These are phyloP conservation scores for Stigmatopora nigra DNA, from an alignment of 2,113 vertebrate genomes.

Conservation along the genomic window DNA sequence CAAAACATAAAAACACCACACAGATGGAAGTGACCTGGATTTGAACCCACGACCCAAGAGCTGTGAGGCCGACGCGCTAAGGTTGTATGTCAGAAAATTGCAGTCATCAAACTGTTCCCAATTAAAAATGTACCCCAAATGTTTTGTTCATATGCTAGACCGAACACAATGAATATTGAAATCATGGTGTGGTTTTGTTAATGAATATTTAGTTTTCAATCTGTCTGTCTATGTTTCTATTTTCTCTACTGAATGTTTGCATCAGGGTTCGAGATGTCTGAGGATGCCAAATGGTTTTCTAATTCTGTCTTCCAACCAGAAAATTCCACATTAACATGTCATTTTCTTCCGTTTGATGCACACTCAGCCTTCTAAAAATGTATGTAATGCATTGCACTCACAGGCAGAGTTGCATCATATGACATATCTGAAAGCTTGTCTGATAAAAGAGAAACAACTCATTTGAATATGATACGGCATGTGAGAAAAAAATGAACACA, in stretches of 20 bases:
- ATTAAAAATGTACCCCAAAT: neutral
- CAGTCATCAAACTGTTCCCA: neutral
- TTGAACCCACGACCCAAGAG: too few species aligned
- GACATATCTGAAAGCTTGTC: constrained; percentile 3
- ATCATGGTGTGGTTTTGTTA: too few species aligned
- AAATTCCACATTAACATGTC: constrained; percentile 6
- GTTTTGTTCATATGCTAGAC: neutral
- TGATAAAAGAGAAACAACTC: constrained; percentile 10
- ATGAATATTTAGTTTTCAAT: neutral
- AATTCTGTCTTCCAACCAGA: neutral
- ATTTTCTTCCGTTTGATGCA: constrained; percentile 13
- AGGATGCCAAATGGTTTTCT: too few species aligned
- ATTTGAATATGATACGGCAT: constrained; percentile 40
- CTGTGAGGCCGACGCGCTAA: too few species aligned
- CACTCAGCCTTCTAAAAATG: constrained; percentile 9
- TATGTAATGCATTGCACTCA: constrained; percentile 15
- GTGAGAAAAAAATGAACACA: constrained; percentile 19
- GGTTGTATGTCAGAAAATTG: neutral
- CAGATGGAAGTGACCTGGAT: too few species aligned
- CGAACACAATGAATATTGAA: neutral
- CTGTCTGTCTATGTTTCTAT: neutral
- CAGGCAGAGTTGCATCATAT: constrained; percentile 7
- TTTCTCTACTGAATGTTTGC: neutral
- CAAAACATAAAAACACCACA: too few species aligned
- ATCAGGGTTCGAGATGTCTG: neutral